A percentile compares a stretch with the other conserved stretches of the same genome.
phyloP scores from a whole-genome alignment of 2,888 invertebrate species.

The Ormyrus labotus region DNA sequence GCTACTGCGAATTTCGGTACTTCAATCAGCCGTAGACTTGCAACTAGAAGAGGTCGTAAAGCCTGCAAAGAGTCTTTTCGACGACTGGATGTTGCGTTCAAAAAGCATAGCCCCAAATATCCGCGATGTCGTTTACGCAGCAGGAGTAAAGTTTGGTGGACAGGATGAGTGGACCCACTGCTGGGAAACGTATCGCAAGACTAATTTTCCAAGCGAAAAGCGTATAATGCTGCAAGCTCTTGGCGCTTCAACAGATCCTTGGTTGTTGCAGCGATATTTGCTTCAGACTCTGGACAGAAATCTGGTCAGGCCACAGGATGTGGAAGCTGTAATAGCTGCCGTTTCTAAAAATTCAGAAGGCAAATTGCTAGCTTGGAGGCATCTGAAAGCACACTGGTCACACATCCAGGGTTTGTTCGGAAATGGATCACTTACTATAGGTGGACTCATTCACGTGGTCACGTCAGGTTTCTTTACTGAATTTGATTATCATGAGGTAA shows the following conservation, averaged over 20 bases:
- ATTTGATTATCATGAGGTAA: constrained; percentile 85
- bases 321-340: constrained; percentile 83
- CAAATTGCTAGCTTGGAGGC: constrained; percentile 84
- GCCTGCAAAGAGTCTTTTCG: constrained; percentile 83
- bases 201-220: constrained; percentile 83
- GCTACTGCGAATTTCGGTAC: constrained; percentile 83
- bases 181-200: constrained; percentile 84
- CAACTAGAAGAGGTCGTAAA: constrained; percentile 83
- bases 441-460: constrained; percentile 81
- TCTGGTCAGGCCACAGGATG: constrained; percentile 83
- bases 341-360: constrained; percentile 86
- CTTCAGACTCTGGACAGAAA: constrained; percentile 84
- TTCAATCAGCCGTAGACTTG: constrained; percentile 85
- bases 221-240: constrained; percentile 84
- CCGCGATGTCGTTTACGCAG: constrained; percentile 82
- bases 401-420: constrained; percentile 81
- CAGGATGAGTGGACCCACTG: constrained; percentile 86
- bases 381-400: constrained; percentile 84
- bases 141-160: constrained; percentile 84
- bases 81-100: constrained; percentile 83
- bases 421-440: constrained; percentile 81
- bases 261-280: constrained; percentile 89
- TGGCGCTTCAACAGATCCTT: constrained; percentile 85
- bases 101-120: constrained; percentile 84
- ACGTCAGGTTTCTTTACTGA: constrained; percentile 84